Percentiles rank a stretch among this genome's conserved stretches.
Conservation (phyloP, 1,140 invertebrate species). For the Gyrodactylus bullatarudis region DNA sequence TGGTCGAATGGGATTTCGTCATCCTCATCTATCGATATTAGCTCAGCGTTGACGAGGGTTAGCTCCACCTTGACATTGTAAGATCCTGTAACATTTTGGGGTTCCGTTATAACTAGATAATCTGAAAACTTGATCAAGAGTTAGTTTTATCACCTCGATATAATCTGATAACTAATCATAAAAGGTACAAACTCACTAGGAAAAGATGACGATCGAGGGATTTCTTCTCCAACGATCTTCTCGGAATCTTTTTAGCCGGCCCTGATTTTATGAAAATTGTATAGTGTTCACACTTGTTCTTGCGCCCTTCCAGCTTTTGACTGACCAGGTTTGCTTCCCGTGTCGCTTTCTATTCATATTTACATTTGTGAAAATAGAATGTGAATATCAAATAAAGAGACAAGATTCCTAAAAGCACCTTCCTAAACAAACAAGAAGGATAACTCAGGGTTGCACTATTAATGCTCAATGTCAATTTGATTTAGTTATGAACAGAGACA, state of each 20-base stretch:
- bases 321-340: not conserved
- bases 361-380: too few species aligned
- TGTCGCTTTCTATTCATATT: not conserved
- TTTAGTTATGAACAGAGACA: too few species aligned
- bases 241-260: not conserved
- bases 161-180: too few species aligned
- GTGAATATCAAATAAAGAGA: too few species aligned
- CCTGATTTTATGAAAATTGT: not conserved
- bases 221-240: not conserved
- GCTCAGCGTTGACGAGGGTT: not conserved
- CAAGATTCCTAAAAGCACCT: too few species aligned
- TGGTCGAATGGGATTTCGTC: not conserved
- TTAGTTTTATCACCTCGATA: too few species aligned
- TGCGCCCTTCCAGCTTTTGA: not conserved
- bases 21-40: not conserved
- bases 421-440: too few species aligned
- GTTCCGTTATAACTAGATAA: not conserved
- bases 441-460: too few species aligned
- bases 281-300: not conserved
- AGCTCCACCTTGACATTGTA: not conserved
- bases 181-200: not conserved
- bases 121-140: not conserved
- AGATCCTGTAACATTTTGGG: not conserved
- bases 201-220: not conserved
- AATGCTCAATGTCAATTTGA: too few species aligned